These are phyloP conservation scores for Vespertilio murinus DNA, from an alignment of 2,797 vertebrate species.

Conservation along the genomic window DNA sequence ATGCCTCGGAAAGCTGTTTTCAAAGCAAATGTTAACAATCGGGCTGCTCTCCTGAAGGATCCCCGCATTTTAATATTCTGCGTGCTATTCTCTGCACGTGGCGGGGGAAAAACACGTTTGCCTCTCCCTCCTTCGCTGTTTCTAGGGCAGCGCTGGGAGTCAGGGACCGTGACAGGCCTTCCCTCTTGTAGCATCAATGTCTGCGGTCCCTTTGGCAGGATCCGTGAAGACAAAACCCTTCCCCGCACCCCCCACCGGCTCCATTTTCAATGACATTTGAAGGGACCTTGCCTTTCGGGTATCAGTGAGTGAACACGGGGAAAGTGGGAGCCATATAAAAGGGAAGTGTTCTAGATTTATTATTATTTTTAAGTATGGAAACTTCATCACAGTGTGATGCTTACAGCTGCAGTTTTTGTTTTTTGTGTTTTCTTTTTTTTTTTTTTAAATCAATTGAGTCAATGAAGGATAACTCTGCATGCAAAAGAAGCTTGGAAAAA, in stretches of 20 bases:
- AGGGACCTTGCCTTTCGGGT: slow-evolving; percentile 84
- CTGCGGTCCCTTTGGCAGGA: slow-evolving; percentile 80
- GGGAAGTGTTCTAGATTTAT: slow-evolving; percentile 47
- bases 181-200: slow-evolving; percentile 81
- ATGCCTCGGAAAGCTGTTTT: slow-evolving; percentile 76
- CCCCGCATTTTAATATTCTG: slow-evolving; percentile 77
- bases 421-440: background rate
- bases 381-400: background rate
- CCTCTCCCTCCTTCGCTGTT: slow-evolving; percentile 67
- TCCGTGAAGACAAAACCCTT: slow-evolving; percentile 80
- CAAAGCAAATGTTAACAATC: slow-evolving; percentile 78
- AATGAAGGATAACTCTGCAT: slow-evolving; percentile 36
- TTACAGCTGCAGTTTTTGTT: background rate
- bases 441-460: slow-evolving; percentile 56
- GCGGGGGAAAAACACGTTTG: slow-evolving; percentile 16
- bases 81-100: slow-evolving; percentile 71
- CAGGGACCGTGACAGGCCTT: slow-evolving; percentile 77
- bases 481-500: slow-evolving; percentile 51
- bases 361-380: background rate
- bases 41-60: slow-evolving; percentile 75
- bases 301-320: slow-evolving; percentile 78
- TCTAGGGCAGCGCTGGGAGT: slow-evolving; percentile 77
- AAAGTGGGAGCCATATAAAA: slow-evolving; percentile 63
- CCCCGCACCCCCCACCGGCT: slow-evolving; percentile 63
- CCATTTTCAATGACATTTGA: slow-evolving; percentile 81